These are phyloP conservation scores for Lasioglossum figueresi DNA, from an alignment of 2,888 invertebrate species.

Conservation along the genomic window DNA sequence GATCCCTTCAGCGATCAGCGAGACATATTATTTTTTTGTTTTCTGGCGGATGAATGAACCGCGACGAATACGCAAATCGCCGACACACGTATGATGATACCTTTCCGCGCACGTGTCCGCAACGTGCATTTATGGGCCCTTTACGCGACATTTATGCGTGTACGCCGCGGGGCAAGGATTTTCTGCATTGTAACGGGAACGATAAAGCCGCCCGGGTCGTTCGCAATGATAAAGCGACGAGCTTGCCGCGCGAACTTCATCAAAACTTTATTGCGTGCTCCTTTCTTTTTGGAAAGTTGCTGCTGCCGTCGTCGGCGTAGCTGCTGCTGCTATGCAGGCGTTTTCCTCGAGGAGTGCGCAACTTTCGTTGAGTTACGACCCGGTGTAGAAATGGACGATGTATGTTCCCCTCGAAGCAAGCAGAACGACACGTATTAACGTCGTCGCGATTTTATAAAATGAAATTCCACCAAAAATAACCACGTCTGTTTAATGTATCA, in stretches of 20 bases:
- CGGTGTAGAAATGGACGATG: neutral
- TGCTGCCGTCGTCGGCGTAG: neutral
- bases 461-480: neutral
- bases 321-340: neutral
- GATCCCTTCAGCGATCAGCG: neutral
- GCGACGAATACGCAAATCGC: neutral
- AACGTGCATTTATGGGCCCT: constrained; percentile 31
- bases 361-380: constrained; percentile 37
- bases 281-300: constrained; percentile 24
- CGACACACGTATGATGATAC: neutral
- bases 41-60: neutral
- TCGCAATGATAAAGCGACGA: constrained; percentile 48
- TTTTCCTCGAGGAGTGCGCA: constrained; percentile 8
- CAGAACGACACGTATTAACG: neutral
- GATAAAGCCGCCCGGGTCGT: constrained; percentile 46
- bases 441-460: constrained; percentile 2
- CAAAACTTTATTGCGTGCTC: constrained; percentile 50
- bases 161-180: constrained; percentile 36
- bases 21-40: neutral
- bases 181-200: constrained; percentile 44
- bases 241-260: constrained; percentile 44
- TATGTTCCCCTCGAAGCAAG: neutral
- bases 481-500: neutral
- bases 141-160: constrained; percentile 54
- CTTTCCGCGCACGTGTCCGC: constrained; percentile 22